phyloP scores from a whole-genome alignment of 2,888 invertebrate genomes.

The Dorcus parallelipipedus region DNA sequence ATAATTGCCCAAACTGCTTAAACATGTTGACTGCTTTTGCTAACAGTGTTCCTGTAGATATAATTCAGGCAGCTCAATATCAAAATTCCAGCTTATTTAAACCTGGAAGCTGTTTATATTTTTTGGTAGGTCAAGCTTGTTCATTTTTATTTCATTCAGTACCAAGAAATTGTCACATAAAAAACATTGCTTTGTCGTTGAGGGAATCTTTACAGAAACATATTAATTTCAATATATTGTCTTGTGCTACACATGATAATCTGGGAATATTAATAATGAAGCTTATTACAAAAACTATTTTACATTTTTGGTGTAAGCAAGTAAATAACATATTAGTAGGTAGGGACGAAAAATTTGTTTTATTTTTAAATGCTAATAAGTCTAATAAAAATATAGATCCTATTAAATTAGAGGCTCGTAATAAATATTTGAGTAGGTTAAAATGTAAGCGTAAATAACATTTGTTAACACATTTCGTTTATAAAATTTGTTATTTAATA shows the following conservation, averaged over 20 bases:
- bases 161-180: neutral
- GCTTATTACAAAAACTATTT: neutral
- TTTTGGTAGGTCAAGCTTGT: no score
- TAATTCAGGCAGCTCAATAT: no score
- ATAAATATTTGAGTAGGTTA: neutral
- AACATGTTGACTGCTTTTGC: no score
- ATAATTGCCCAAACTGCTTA: no score
- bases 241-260: neutral
- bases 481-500: no score
- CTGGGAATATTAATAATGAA: neutral
- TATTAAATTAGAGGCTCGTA: neutral
- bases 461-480: no score
- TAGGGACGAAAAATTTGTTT: neutral
- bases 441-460: no score
- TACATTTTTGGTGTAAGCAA: neutral
- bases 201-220: neutral
- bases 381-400: neutral
- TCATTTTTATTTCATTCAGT: neutral
- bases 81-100: no score
- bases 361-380: neutral
- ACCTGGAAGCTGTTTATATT: no score
- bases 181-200: neutral
- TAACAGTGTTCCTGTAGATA: no score
- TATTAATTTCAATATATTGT: neutral
- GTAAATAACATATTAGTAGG: neutral